Percentiles rank a stretch among this genome's conserved stretches.
Evolutionary conservation across 2,113 vertebrate genomes (phyloP).

Genomic region (Dasyprocta punctata): DNA sequence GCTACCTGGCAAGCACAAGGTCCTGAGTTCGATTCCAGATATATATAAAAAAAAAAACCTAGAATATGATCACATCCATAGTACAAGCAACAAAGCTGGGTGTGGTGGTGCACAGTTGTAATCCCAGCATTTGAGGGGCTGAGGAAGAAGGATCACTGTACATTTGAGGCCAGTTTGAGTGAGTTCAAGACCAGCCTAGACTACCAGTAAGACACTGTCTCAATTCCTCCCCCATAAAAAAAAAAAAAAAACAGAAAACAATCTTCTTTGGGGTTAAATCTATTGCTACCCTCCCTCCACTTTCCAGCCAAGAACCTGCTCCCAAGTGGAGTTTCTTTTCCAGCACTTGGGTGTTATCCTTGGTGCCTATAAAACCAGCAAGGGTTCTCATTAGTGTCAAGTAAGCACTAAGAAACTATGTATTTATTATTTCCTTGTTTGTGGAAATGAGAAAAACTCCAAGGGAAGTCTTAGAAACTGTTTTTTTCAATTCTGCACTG

Average conservation of each 20-base stretch:
- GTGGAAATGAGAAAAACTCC: slow-evolving; percentile 3
- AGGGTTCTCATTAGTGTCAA: not conserved
- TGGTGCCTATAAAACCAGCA: not conserved
- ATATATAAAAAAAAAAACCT: no score
- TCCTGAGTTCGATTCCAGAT: no score
- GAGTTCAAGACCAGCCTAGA: not conserved
- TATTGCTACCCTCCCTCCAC: not conserved
- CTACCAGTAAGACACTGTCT: not conserved
- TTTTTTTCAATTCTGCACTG: not conserved
- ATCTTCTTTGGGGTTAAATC: not conserved
- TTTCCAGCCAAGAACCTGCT: not conserved
- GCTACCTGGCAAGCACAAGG: no score
- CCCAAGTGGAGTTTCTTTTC: not conserved
- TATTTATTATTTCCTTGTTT: not conserved
- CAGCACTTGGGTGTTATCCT: not conserved
- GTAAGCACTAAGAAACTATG: not conserved
- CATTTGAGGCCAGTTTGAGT: not conserved
- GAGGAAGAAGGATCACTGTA: not conserved
- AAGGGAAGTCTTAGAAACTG: not conserved
- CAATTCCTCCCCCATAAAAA: not conserved
- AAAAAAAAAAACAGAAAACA: not conserved
- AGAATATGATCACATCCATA: not conserved
- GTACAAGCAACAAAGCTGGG: not conserved
- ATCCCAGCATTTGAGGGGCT: not conserved
- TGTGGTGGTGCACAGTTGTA: not conserved